Base-by-base conservation (phyloP, 2,113 vertebrate species). In the Blennius ocellaris region DNA sequence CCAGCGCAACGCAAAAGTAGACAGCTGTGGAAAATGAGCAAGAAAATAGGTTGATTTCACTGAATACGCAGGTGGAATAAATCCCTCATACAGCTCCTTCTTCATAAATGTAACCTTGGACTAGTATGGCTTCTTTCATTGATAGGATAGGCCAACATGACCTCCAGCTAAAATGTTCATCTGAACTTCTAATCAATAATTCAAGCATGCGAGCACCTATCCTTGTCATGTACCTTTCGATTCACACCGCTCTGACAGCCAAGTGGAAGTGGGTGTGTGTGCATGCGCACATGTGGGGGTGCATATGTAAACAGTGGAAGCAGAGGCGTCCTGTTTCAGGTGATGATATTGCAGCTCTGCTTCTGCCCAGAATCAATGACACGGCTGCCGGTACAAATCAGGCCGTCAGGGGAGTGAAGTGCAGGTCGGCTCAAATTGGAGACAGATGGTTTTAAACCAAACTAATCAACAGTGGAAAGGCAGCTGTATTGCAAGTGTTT, bases 321-420 rank as follows among this genome's bases (percentile, higher is more conserved):
- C 49, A 60, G 66, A 68, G 49, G 68, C 83, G 78, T 83, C 83
- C 82, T 61, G 73, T 90, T 87, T 81, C 83, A 82, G 80, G 85
- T 90, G 81, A 87, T 87, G 81, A 84, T 90, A 82, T 83, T 83
- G 71, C 78, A 75, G 77, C 84, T 80, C 76, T 82, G 69, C 81
- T 72, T 85, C 84, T 79, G 81, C 78, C 37, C 37, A 83, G 73
- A 93, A 90, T 87, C 91, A 91, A 93, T 94, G 93, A 91, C 92
- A 93, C 79, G 92, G 89, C 81, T 94, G 92, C 89, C 90, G 88
- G 74, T 78, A 85, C 69, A 55, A 87, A 94, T 94, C 88, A 93
- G 71, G 75, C 82, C 83, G 86, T 89, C 90, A 80, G 68, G 65
- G 68, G 77, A 59, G 62, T 73, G 81, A 77, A 77, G 65, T 54